Percentiles rank a stretch among this genome's conserved stretches.
These are phyloP conservation scores for Drosophila teissieri DNA, from an alignment of 1,140 invertebrate genomes.

Conservation along the genomic window DNA sequence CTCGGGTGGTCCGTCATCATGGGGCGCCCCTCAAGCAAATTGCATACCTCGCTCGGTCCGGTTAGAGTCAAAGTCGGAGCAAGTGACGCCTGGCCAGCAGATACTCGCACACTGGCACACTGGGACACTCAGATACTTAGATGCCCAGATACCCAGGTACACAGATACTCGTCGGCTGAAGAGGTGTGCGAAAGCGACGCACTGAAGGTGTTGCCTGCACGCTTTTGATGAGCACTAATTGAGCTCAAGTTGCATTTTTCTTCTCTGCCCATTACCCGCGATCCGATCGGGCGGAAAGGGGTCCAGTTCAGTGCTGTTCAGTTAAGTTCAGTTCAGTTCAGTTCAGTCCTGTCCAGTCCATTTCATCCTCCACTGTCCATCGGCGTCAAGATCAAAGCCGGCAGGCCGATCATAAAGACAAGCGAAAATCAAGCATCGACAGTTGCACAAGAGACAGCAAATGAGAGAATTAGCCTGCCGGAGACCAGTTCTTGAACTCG, in stretches of 20 bases:
- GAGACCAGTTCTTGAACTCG: no score
- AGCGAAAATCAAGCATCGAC: slow-evolving; percentile 82
- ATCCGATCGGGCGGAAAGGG: slow-evolving; percentile 19
- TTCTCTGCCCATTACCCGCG: slow-evolving; percentile 64
- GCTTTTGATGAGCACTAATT: slow-evolving; percentile 83
- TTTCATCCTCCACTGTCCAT: not conserved
- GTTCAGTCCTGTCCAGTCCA: no score
- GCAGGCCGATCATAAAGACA: slow-evolving; percentile 72
- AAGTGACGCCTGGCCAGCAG: slow-evolving; percentile 57
- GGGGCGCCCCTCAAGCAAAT: slow-evolving; percentile 65
- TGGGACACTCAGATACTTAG: not conserved
- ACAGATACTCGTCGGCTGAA: slow-evolving; percentile 4
- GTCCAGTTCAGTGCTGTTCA: not conserved
- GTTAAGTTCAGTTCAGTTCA: not conserved
- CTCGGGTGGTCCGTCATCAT: slow-evolving; percentile 63
- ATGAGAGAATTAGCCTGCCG: slow-evolving; percentile 43
- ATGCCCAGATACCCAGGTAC: not conserved
- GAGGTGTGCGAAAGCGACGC: slow-evolving; percentile 76
- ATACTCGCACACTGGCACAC: slow-evolving; percentile 10
- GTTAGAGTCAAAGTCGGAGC: slow-evolving; percentile 46
- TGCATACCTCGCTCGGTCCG: slow-evolving; percentile 51
- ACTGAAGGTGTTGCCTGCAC: slow-evolving; percentile 82
- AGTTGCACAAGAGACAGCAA: slow-evolving; percentile 47
- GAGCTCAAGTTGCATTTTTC: slow-evolving; percentile 83
- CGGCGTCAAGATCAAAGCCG: slow-evolving; percentile 76